Conservation (phyloP, 2,113 vertebrate genomes). For the Odocoileus hemionus region DNA sequence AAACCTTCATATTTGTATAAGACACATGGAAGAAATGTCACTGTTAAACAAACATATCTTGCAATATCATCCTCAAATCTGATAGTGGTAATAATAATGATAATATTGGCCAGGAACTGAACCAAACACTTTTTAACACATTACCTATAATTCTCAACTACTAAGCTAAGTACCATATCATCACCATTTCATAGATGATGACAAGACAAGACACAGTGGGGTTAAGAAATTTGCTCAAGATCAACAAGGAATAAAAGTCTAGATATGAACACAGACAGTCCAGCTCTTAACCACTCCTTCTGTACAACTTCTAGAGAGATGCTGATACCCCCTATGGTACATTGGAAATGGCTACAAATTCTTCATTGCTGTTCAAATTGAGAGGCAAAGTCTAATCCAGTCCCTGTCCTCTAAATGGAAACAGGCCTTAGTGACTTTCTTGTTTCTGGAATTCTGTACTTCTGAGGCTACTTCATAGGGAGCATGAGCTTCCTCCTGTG, state of each 20-base stretch:
- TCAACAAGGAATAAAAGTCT: background rate
- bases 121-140: background rate
- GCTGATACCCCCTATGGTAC: background rate
- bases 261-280: background rate
- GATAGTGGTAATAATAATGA: background rate
- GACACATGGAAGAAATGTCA: background rate
- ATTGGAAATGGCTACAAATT: background rate
- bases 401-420: background rate
- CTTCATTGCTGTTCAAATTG: background rate
- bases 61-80: background rate
- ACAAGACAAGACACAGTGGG: background rate
- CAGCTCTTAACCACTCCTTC: background rate
- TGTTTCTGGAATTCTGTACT: background rate
- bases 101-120: background rate
- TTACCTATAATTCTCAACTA: background rate
- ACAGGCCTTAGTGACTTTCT: background rate
- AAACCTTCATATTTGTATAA: background rate
- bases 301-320: background rate
- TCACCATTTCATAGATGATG: background rate
- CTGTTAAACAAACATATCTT: background rate
- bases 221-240: background rate
- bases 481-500: background rate
- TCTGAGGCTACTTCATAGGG: background rate
- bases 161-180: background rate
- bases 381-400: background rate